Evolutionary conservation across 2,797 vertebrate species (phyloP), one percentile per base, ranked within the genome.

Genomic region (Clarias fuscus): DNA sequence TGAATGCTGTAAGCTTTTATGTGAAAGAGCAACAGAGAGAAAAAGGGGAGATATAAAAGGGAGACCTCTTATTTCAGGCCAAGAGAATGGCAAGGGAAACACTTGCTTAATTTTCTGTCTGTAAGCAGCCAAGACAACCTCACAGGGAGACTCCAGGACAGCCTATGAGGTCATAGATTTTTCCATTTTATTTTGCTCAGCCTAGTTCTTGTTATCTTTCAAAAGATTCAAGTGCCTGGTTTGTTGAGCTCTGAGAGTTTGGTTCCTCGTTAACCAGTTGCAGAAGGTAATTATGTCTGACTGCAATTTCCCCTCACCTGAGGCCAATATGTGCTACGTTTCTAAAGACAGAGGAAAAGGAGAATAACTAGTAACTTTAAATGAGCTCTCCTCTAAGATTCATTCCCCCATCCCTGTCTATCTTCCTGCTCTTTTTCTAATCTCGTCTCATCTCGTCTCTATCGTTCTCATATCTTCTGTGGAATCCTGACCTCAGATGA

Each of bases 141-240:
- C 91, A 93, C 92, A 92, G 91, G 90, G 91, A 90, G 91, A 92
- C 91, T 88, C 91, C 89, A 91, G 91, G 91, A 90, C 83, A 91
- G 88, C 90, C 88, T 91, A 93, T 94, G 92, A 94, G 93, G 91
- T 94, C 93, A 94, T 91, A 85, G 90, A 90, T 53, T 64, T 65
- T 78, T 64, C 11, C 53, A 58, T 43, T 82, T 62, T 48, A 61
- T 65, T 72, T 77, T 85, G 58, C 40, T 5, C 62, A 48, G 62
- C 30, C 73, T 72, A 82, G 75, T 3, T 73, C 27, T 67, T 18
- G 48, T 87, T 87, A 87, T 87, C 86, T 80, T 59, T 37, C 64
- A 37, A 67, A 80, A 40, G 37, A 48, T 84, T 59, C 40, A 18
- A 64, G 37, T n/a, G 33, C 22, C 33, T 68, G 48, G 24, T 56